Conservation (phyloP, 2,113 vertebrate species). For the Leptocoma aspasia region DNA sequence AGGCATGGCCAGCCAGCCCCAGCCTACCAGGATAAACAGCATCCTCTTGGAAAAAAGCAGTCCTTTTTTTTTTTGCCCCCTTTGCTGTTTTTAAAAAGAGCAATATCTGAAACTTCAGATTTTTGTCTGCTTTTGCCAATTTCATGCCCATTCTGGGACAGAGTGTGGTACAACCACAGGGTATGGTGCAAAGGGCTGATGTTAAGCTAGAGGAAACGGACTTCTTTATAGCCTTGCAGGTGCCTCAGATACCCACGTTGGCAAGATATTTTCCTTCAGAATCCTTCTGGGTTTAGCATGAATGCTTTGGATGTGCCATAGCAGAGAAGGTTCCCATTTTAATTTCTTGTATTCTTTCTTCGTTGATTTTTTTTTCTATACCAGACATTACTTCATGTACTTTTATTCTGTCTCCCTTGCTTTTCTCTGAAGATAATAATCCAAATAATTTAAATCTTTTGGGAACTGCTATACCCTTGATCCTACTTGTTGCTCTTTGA, state of each 20-base stretch:
- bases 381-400: conserved; percentile 5
- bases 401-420: background rate
- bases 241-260: background rate
- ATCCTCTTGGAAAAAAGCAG: background rate
- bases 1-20: background rate
- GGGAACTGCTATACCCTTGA: background rate
- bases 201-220: background rate
- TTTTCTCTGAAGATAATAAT: conserved; percentile 44
- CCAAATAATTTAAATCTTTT: background rate
- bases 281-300: background rate
- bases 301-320: background rate
- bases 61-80: background rate
- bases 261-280: background rate
- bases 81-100: background rate
- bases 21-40: background rate
- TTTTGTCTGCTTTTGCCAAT: background rate
- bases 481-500: background rate
- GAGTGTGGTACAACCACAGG: background rate
- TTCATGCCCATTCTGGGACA: fast-evolving
- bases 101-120: background rate
- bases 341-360: background rate
- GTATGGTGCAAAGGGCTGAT: background rate
- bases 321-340: background rate
- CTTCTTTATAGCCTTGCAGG: background rate
- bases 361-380: background rate